These are phyloP conservation scores for Panthera leo DNA, from an alignment of 2,113 vertebrate genomes.

Conservation along the genomic window DNA sequence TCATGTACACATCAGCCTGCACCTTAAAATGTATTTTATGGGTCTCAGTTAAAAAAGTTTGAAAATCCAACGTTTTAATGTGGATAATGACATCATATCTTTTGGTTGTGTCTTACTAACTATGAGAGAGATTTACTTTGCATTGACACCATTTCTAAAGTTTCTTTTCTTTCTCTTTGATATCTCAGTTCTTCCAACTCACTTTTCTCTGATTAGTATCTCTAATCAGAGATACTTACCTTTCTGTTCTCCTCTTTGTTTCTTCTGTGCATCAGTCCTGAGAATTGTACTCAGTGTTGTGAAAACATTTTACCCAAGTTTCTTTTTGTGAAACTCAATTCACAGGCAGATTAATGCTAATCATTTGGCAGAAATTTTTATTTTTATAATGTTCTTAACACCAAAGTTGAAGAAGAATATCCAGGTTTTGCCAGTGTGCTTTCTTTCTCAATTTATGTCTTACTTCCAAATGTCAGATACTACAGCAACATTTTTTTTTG, in stretches of 20 bases:
- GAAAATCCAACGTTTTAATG: background rate
- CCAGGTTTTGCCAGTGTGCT: constrained; percentile 2
- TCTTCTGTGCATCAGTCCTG: background rate
- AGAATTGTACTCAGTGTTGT: constrained; percentile 25
- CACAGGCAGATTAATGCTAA: constrained; percentile 32
- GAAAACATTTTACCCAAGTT: constrained; percentile 30
- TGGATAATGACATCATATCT: background rate
- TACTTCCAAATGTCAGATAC: constrained; percentile 47
- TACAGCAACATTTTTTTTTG: background rate
- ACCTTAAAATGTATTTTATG: background rate
- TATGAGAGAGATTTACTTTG: background rate
- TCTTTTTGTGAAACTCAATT: background rate
- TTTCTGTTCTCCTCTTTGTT: background rate
- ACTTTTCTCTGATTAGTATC: background rate
- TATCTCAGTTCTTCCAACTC: background rate
- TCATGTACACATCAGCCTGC: background rate
- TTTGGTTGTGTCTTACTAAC: background rate
- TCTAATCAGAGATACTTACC: background rate
- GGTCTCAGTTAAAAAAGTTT: background rate
- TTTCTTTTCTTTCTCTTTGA: background rate
- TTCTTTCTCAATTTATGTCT: background rate
- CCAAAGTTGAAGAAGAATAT: constrained; percentile 43
- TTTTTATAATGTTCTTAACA: background rate
- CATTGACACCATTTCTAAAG: background rate
- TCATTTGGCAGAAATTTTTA: constrained; percentile 40